Evolutionary conservation across 2,113 vertebrate species (phyloP), one percentile per base, ranked within the genome.

Genomic region (Seriola rivoliana): DNA sequence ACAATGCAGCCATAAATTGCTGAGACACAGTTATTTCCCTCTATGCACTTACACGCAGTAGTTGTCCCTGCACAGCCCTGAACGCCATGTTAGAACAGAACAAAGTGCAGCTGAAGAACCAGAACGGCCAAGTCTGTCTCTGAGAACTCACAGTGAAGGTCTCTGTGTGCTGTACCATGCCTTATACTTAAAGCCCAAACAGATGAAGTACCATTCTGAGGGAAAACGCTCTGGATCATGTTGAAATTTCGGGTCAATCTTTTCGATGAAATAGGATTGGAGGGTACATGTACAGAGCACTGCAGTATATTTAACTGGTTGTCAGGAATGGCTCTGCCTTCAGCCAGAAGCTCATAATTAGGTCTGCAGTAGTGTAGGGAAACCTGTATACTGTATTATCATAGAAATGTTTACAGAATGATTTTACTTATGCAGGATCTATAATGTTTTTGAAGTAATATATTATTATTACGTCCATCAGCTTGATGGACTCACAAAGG

Each of bases 1-100:
- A 79, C 80, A 83, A 77, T 85, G 85, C 80, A 84, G 85, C 42
- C 21, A 36, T 72, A 85, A 88, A 90, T 70, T 91, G 89, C 89
- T 92, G 88, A 88, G 71, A 70, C 80, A 46, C 64, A 36, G 50
- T 83, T 84, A 86, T 80, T 89, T 89, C 76, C 74, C 69, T 72
- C 71, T 68, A 38, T 75, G 73, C 81, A 78, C 68, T 74, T n/a
- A 58, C 60, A 79, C 8, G 64, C 66, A 82, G 90, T 86, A 91
- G 84, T 84, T 58, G 66, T 67, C 32, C 58, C 70, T 75, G 73
- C 75, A 68, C 75, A 62, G 82, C 67, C 72, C 58, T 34, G 64
- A 86, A 79, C n/a, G 40, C 60, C 58, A 74, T 78, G 78, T 79
- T 81, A 81, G 65, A 75, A 80, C 1, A 71, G 48, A 82, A n/a